Evolutionary conservation across 2,888 invertebrate species (phyloP).

Genomic region (Carterocephalus palaemon): DNA sequence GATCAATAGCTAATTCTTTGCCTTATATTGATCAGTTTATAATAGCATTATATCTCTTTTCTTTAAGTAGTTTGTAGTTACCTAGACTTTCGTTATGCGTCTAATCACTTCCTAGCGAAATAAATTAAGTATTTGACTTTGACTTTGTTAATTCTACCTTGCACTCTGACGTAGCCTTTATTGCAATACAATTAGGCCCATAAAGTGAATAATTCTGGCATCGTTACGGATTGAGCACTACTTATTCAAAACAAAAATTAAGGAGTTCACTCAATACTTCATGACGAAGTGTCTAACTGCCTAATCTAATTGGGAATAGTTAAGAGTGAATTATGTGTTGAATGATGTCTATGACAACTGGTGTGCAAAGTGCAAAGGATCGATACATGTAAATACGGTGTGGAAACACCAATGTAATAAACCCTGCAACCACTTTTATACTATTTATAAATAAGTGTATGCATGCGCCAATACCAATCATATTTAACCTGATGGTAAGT

Average conservation of each 20-base stretch:
- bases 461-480: no score
- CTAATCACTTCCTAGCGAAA: no score
- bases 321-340: constrained; percentile 14
- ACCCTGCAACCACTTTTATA: constrained; percentile 7
- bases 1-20: no score
- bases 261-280: constrained; percentile 4
- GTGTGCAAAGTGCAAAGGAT: no score
- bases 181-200: neutral
- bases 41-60: no score
- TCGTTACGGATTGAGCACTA: constrained; percentile 13
- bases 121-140: no score
- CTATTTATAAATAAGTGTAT: neutral
- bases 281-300: constrained; percentile 9
- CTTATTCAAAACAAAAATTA: constrained; percentile 6
- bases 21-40: no score
- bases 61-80: no score
- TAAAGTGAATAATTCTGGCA: constrained; percentile 16
- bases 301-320: constrained; percentile 13
- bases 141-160: no score
- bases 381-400: constrained; percentile 1
- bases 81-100: no score
- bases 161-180: constrained; percentile 5
- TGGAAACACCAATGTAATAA: neutral
- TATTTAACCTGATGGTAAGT: no score
- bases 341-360: constrained; percentile 13